Evolutionary conservation across 2,888 invertebrate genomes (phyloP), one percentile per base, ranked within the genome.

Genomic region (Sylvicola cinctus): DNA sequence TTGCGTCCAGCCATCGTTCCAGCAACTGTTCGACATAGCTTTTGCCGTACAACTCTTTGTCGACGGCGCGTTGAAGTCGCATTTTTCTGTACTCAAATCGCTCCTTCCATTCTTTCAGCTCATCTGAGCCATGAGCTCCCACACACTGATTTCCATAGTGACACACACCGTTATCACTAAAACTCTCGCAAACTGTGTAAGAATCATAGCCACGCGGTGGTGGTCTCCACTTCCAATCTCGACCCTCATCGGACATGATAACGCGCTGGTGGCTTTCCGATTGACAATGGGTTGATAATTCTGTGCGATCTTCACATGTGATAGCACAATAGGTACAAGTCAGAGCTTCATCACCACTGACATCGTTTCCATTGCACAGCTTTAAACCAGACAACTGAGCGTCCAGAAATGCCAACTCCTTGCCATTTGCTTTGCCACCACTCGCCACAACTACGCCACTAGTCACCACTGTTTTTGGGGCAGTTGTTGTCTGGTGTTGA

Each of bases 21-120:
- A 75, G 54, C 15, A 77, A 58, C 46, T 71, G 68, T 47, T 76
- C 75, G 10, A 60, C 61, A 39, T 60, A 61, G 13, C 59, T 59
- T 42, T 61, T 61, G 34, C 74, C 74, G 49, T 69, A 72, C n/a
- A 73, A 54, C 49, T 71, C 68, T 45, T 72, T 70, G 43, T 75
- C 74, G 45, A 66, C 68, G 5, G 74, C 74, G 42, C 66, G 58
- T 47, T 69, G 65, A 37, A 70, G 49, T 42, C 66, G 65, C 66
- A 68, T 70, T 42, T 65, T 60, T 14, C 74, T 58, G 46, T 74
- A 72, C 42, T 72, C 69, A 49, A 75, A 76, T 36, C 77, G 55
- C 42, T 73, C 70, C 44, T 69, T 68, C 79, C 80, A 79, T 51
- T 79, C 78, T 16, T 65, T 62, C 7, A 79, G 53, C 50, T 80